Evolutionary conservation across 2,888 invertebrate species (phyloP), one percentile per base, ranked within the genome.

Genomic region (Aspidiotus rigidus): DNA sequence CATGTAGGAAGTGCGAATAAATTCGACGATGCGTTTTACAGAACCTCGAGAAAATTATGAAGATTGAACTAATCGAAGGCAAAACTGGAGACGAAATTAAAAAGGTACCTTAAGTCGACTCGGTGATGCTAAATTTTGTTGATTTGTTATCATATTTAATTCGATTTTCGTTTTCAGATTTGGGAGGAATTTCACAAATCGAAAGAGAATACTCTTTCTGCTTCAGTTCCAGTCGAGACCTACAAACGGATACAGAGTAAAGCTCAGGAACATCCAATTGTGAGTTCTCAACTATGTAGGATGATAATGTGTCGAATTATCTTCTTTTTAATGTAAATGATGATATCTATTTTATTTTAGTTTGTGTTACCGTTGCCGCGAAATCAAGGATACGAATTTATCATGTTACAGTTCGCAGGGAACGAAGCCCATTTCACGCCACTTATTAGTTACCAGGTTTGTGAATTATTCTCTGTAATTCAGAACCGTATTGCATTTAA

Each of bases 401-500:
- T 93, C 67, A 81, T 93, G 81, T 81, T 85, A 64, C 92, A 93
- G 77, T 88, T 85, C 77, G 79, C 83, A 55, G 84, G 83, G 3
- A 85, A 88, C 73, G 81, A 86, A 61, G 84, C 89, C 17, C 91
- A 93, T 77, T 90, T 93, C 77, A 93, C 93, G 1, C 89, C 93
- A 0, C 79, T 93, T 9, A 80, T 92, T 53, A 89, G 89, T 75
- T 93, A 87, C 78, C 93, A 93, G 28, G 69, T 69, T 41, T n/a
- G 13, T 8, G 44, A 16, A 15, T 44, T 62, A 40, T 42, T 44
- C 11, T 62, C 28, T 28, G 5, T 28, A 5, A 28, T 28, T 28
- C 5, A 28, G 28, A 28, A 28, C 5, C 28, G 28, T 28, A 3
- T 3, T 5, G 28, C 5, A 28, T 28, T 28, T 28, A 3, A 28